Percentiles rank a stretch among this genome's conserved stretches.
These are phyloP conservation scores for Toxotes lorentzi DNA, from an alignment of 2,797 vertebrate species.

Conservation along the genomic window DNA sequence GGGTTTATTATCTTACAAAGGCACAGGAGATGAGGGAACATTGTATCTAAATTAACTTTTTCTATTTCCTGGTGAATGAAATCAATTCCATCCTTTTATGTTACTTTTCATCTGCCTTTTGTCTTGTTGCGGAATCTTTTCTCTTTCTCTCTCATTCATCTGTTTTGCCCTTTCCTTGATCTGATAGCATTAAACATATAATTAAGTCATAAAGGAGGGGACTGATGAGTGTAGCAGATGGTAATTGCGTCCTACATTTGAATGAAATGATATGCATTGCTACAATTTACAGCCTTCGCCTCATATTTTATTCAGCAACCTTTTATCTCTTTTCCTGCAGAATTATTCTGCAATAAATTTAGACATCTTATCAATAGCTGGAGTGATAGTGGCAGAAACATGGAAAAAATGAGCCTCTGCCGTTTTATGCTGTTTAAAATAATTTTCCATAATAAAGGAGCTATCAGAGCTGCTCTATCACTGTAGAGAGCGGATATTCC, in stretches of 20 bases:
- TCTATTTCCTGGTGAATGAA: slow-evolving; percentile 98
- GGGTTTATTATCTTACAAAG: slow-evolving; percentile 96
- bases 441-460: slow-evolving; percentile 97
- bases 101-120: slow-evolving; percentile 99
- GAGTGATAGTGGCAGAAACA: slow-evolving; percentile 95
- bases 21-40: slow-evolving; percentile 94
- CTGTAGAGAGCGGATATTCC: slow-evolving; percentile 69
- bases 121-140: slow-evolving; percentile 99
- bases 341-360: slow-evolving; percentile 99
- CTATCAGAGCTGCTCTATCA: slow-evolving; percentile 90
- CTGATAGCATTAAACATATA: slow-evolving; percentile 99
- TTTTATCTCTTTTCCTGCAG: slow-evolving; percentile 99
- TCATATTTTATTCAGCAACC: slow-evolving; percentile 99
- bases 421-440: slow-evolving; percentile 94
- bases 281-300: slow-evolving; percentile 99
- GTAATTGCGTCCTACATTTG: slow-evolving; percentile 99
- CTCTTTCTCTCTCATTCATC: slow-evolving; percentile 99
- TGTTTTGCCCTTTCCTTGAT: slow-evolving; percentile 99
- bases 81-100: slow-evolving; percentile 98
- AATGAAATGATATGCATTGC: slow-evolving; percentile 99
- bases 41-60: slow-evolving; percentile 99
- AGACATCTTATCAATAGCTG: slow-evolving; percentile 99
- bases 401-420: slow-evolving; percentile 91
- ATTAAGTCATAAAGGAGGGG: slow-evolving; percentile 99
- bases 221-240: slow-evolving; percentile 99